Evolutionary conservation across 2,113 vertebrate species (phyloP).

Genomic region (Thamnaconus septentrionalis): DNA sequence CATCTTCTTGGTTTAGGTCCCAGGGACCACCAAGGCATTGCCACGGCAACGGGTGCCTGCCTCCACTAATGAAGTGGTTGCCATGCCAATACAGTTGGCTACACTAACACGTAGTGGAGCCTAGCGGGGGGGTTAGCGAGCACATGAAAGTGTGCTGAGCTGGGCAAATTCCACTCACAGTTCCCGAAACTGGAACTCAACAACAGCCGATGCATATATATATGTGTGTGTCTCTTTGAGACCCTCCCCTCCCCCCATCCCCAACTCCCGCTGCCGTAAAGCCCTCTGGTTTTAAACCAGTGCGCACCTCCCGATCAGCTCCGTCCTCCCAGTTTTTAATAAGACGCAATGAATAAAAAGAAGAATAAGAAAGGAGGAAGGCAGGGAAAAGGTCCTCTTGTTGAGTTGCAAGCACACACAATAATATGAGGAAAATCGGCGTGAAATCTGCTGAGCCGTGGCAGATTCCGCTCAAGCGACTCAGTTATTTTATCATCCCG

Average conservation of each 20-base stretch:
- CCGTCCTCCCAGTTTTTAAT: slow-evolving; percentile 7
- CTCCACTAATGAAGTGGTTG: slow-evolving; percentile 76
- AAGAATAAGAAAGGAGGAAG: slow-evolving; percentile 18
- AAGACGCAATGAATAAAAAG: slow-evolving; percentile 27
- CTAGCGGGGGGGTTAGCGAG: not conserved
- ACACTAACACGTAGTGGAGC: slow-evolving; percentile 53
- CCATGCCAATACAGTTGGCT: slow-evolving; percentile 74
- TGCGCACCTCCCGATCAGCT: not conserved
- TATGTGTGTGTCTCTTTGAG: no score
- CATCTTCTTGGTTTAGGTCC: slow-evolving; percentile 60
- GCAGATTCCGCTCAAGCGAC: slow-evolving; percentile 20
- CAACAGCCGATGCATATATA: no score
- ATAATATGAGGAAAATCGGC: slow-evolving; percentile 13
- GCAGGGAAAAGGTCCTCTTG: not conserved
- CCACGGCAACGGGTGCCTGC: slow-evolving; percentile 71
- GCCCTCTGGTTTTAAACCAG: no score
- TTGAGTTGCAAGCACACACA: no score
- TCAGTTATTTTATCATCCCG: slow-evolving; percentile 18
- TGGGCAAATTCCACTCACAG: slow-evolving; percentile 54
- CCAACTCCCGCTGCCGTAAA: no score
- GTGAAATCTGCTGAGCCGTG: slow-evolving; percentile 46
- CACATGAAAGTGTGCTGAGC: slow-evolving; percentile 55
- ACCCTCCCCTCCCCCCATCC: no score
- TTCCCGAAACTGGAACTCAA: slow-evolving; percentile 35
- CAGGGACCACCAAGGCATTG: slow-evolving; percentile 67